A percentile compares a stretch with the other conserved stretches of the same genome.
Conservation (phyloP, 2,797 vertebrate species). For the Sebastes flavidus region DNA sequence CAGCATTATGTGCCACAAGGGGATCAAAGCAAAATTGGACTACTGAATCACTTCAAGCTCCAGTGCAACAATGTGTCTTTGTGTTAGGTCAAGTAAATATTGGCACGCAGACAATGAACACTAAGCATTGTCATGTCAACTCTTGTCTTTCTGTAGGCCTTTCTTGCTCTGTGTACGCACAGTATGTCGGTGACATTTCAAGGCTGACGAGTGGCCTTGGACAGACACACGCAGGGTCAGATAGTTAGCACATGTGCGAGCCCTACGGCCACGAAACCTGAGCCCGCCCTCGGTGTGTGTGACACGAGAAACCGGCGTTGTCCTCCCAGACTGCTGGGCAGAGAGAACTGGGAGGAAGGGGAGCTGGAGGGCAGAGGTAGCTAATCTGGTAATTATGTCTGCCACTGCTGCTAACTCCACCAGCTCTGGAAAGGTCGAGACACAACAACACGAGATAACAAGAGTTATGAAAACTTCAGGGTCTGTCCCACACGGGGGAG, state of each 20-base stretch:
- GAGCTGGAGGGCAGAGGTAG: constrained; percentile 18
- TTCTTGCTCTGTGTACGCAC: background rate
- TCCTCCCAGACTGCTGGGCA: constrained; percentile 20
- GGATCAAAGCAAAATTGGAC: constrained; percentile 19
- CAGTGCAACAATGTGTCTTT: constrained; percentile 32
- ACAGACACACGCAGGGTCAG: constrained; percentile 26
- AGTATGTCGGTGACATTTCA: constrained; percentile 44
- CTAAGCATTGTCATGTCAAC: background rate
- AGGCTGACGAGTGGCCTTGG: constrained; percentile 29
- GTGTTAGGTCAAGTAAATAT: constrained; percentile 41
- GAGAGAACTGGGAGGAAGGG: background rate
- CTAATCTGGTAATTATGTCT: constrained; percentile 66
- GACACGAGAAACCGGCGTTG: constrained; percentile 50
- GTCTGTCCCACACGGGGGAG: constrained; percentile 7
- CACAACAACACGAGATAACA: constrained; percentile 59
- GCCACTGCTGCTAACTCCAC: constrained; percentile 41
- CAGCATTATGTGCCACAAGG: background rate
- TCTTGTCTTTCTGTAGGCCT: background rate
- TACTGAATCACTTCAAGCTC: constrained; percentile 10
- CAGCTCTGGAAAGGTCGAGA: constrained; percentile 45
- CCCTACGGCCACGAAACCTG: constrained; percentile 45
- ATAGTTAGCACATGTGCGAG: constrained; percentile 55
- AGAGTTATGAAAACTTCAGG: constrained; percentile 55
- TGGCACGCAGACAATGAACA: constrained; percentile 18
- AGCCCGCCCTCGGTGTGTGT: constrained; percentile 36